Evolutionary conservation across 2,113 vertebrate species (phyloP).

Genomic region (Oncorhynchus masou): DNA sequence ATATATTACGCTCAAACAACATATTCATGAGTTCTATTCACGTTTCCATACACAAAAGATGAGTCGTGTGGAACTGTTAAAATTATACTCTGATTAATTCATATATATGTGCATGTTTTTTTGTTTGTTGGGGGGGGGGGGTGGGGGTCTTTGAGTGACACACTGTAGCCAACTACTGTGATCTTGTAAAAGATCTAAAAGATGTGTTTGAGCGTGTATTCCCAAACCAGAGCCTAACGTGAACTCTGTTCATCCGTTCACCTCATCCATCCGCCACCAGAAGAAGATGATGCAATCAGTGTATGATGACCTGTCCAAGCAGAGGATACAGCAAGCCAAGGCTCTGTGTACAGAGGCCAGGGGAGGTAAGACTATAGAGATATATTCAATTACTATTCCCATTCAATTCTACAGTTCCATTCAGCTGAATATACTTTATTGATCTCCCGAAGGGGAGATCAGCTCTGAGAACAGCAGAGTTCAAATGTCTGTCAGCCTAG

Average conservation of each 20-base stretch:
- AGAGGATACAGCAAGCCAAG: conserved; percentile 66
- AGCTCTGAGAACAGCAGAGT: too few species aligned
- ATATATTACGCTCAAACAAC: too few species aligned
- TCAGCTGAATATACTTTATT: neutral
- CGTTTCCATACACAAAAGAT: too few species aligned
- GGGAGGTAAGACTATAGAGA: conserved; percentile 60
- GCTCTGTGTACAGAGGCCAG: conserved; percentile 66
- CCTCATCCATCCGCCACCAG: conserved; percentile 1
- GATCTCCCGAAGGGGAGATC: neutral
- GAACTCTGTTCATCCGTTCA: conserved; percentile 3
- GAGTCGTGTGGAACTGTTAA: too few species aligned
- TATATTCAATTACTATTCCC: neutral
- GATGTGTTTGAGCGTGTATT: neutral
- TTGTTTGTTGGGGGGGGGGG: too few species aligned
- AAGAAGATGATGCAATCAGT: conserved; percentile 53
- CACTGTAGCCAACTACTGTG: neutral
- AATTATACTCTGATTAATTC: too few species aligned
- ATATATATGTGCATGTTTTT: too few species aligned
- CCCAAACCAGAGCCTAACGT: conserved; percentile 25
- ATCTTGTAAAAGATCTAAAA: neutral
- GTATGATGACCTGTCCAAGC: conserved; percentile 57
- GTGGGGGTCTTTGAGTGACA: too few species aligned
- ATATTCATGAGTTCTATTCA: too few species aligned
- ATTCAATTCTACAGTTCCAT: neutral
- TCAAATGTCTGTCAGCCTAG: too few species aligned